These are phyloP conservation scores for Neogale vison DNA, from an alignment of 2,113 vertebrate genomes.

Conservation along the genomic window DNA sequence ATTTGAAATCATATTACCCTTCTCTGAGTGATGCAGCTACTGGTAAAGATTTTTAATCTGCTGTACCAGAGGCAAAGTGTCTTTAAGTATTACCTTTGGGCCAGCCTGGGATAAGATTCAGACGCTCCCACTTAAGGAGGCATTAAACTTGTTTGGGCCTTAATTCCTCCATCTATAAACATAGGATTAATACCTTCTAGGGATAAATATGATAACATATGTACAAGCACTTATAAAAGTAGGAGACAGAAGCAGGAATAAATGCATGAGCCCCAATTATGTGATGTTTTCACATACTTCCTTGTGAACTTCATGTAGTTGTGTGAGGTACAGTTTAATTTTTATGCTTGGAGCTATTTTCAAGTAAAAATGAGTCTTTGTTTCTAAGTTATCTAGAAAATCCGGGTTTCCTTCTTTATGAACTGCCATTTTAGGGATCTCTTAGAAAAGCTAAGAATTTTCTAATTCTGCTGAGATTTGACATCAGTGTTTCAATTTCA, in stretches of 20 bases:
- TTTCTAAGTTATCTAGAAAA: slow-evolving; percentile 47
- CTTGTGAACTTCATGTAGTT: not conserved
- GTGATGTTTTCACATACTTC: not conserved
- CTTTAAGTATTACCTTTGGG: not conserved
- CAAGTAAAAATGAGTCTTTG: slow-evolving; percentile 27
- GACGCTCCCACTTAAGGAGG: not conserved
- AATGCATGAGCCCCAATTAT: not conserved
- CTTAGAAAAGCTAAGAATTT: slow-evolving; percentile 49
- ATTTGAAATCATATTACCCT: slow-evolving; percentile 24
- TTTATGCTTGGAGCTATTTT: slow-evolving; percentile 13
- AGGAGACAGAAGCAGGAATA: not conserved
- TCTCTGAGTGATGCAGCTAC: not conserved
- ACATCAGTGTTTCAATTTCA: slow-evolving; percentile 43
- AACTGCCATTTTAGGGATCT: slow-evolving; percentile 36
- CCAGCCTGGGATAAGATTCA: not conserved
- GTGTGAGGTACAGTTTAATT: not conserved
- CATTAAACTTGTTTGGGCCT: slow-evolving; percentile 18
- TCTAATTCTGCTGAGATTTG: slow-evolving; percentile 29
- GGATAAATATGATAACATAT: slow-evolving; percentile 14
- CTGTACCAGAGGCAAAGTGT: not conserved
- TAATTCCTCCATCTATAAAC: slow-evolving; percentile 31
- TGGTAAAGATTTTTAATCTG: not conserved
- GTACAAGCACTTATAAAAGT: not conserved
- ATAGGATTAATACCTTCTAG: not conserved
- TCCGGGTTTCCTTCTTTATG: not conserved